A percentile compares a stretch with the other conserved stretches of the same genome.
phyloP scores from a whole-genome alignment of 2,888 invertebrate species.

The Ecdyonurus torrentis region DNA sequence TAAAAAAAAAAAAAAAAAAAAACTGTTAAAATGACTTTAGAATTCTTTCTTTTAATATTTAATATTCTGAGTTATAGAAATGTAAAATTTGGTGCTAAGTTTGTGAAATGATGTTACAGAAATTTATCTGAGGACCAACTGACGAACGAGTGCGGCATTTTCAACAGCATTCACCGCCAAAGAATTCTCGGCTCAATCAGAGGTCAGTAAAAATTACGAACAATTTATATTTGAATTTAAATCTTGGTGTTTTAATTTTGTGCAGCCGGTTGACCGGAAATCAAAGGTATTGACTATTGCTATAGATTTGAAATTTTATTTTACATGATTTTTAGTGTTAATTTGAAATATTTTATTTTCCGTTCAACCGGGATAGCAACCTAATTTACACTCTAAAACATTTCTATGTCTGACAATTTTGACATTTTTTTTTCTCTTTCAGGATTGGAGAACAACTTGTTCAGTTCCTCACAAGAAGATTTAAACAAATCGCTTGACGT shows the following conservation, averaged over 20 bases:
- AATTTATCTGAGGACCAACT: slow-evolving; percentile 79
- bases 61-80: too few relatives aligned
- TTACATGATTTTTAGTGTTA: slow-evolving; percentile 2
- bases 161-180: slow-evolving; percentile 85
- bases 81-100: background rate
- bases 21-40: too few relatives aligned
- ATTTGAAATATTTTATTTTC: background rate
- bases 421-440: slow-evolving; percentile 19
- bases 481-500: slow-evolving; percentile 87
- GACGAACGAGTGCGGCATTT: slow-evolving; percentile 73
- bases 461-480: slow-evolving; percentile 53
- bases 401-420: background rate
- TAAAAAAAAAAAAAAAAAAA: too few relatives aligned
- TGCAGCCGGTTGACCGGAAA: background rate
- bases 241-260: background rate
- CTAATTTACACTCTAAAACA: background rate
- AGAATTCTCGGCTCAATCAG: slow-evolving; percentile 79
- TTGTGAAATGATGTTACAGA: slow-evolving; percentile 13
- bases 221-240: background rate
- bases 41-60: too few relatives aligned
- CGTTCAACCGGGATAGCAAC: background rate
- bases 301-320: background rate
- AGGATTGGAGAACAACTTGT: slow-evolving; percentile 48
- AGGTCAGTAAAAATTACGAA: slow-evolving; percentile 29
- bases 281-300: background rate